Evolutionary conservation across 2,797 vertebrate genomes (phyloP).

Genomic region (Malurus splendens): DNA sequence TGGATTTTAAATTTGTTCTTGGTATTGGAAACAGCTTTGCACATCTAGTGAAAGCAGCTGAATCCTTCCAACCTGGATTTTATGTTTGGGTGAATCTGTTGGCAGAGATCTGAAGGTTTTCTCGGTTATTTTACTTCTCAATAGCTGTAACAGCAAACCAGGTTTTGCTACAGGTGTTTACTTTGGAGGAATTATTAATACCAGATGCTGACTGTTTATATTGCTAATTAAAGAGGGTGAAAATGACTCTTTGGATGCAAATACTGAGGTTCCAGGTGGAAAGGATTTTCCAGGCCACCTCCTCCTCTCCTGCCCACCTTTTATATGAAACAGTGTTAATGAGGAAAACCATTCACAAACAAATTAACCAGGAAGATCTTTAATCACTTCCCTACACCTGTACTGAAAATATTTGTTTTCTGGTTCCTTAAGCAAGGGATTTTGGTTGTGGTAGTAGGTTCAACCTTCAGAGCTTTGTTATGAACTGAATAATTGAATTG

Average conservation of each 20-base stretch:
- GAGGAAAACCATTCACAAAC: neutral
- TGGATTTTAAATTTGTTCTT: neutral
- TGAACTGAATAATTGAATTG: neutral
- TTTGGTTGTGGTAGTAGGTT: neutral
- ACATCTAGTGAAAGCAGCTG: neutral
- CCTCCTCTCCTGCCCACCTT: neutral
- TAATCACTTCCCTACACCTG: neutral
- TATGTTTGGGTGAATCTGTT: neutral
- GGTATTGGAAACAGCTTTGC: neutral
- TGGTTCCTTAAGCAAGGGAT: neutral
- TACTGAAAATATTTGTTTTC: neutral
- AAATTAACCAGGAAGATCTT: neutral
- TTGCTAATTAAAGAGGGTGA: constrained; percentile 17
- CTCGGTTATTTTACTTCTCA: neutral
- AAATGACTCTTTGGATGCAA: neutral
- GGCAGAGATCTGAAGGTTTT: neutral
- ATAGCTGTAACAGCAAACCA: neutral
- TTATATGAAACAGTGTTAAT: neutral
- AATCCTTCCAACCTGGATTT: neutral
- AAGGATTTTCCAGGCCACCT: neutral
- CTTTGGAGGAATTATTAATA: neutral
- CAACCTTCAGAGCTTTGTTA: neutral
- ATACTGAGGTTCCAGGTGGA: neutral
- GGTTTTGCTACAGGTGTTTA: neutral
- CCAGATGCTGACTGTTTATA: constrained; percentile 12